Base-by-base conservation (phyloP, 2,888 invertebrate species). In the Drepana falcataria region DNA sequence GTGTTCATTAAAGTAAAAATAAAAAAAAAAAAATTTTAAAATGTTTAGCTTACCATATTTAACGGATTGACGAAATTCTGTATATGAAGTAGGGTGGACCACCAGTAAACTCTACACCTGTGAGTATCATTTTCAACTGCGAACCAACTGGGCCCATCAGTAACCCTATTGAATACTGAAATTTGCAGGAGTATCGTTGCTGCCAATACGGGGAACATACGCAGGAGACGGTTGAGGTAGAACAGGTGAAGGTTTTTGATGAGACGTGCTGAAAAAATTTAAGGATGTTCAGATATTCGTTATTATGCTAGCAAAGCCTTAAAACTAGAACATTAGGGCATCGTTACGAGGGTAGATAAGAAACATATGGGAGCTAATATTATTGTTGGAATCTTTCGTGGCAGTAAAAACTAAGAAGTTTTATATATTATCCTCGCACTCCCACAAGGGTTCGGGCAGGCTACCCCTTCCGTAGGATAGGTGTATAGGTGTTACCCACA, bases 181-280 rank as follows among this genome's bases (percentile, higher is more conserved):
- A 79, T 76, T 60, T 85, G 81, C 0, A 87, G 61, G 4, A 87
- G 62, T 1, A 81, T 69, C 9, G 69, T 63, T 0, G 81, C 61
- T 1, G 82, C 85, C 3, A 87, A 59, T 0, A 78, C 56, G 0
- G 87, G 87, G 51, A 85, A 83, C 77, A 87, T 79, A 2, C 87
- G 70, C 0, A 87, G 70, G 0, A 85, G 61, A 4, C 87, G 84
- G 48, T 85, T 79, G 4, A 87, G 60, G 61, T 87, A 87, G 60
- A 85, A 87, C 2, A 83, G 47, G 51, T 85, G 87, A 0, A 87
- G 63, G 40, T 71, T 82, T 55, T 75, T 82, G 0, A 85, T 5
- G 0, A 87, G 68, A 51, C 66, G 66, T 48, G 66, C 87, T 87
- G 73, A 2, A 82, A 83, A 53, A 48, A 21, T 21, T 21, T 21